Percentiles rank a stretch among this genome's conserved stretches.
These are phyloP conservation scores for Caenorhabditis panamensis DNA, from an alignment of 2,888 invertebrate genomes.

Conservation along the genomic window DNA sequence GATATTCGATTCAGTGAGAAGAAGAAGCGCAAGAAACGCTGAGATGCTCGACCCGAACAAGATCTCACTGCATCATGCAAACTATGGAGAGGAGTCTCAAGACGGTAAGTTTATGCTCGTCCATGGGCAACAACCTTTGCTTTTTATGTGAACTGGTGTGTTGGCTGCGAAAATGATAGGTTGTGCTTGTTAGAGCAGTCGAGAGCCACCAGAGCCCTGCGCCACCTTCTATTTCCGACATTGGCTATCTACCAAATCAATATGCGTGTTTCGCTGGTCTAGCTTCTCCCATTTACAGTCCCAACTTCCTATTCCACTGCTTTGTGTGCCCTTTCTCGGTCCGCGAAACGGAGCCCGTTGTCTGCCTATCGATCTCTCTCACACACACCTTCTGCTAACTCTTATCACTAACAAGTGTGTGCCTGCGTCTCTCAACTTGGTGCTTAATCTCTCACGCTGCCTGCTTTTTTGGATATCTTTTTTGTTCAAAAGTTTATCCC, in stretches of 20 bases:
- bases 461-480: neutral
- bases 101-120: conserved; percentile 34
- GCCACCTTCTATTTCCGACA: neutral
- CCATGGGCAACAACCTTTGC: neutral
- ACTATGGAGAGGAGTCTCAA: conserved; percentile 35
- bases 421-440: neutral
- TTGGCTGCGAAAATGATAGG: conserved; percentile 13
- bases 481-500: neutral
- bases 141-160: conserved; percentile 1
- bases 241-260: neutral
- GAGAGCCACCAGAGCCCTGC: neutral
- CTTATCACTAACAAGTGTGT: conserved; percentile 23
- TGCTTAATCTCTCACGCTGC: neutral
- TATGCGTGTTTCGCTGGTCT: neutral
- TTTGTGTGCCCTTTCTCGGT: neutral
- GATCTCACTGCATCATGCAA: conserved; percentile 20
- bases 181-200: neutral
- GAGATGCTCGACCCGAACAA: conserved; percentile 29
- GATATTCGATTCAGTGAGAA: conserved; percentile 34
- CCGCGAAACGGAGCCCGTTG: neutral
- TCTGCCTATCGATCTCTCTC: conserved; percentile 33
- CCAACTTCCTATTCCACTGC: neutral
- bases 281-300: conserved; percentile 7
- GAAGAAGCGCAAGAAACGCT: neutral
- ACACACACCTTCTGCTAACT: conserved; percentile 17